Evolutionary conservation across 2,888 invertebrate species (phyloP).

Genomic region (Drosophila koepferae): DNA sequence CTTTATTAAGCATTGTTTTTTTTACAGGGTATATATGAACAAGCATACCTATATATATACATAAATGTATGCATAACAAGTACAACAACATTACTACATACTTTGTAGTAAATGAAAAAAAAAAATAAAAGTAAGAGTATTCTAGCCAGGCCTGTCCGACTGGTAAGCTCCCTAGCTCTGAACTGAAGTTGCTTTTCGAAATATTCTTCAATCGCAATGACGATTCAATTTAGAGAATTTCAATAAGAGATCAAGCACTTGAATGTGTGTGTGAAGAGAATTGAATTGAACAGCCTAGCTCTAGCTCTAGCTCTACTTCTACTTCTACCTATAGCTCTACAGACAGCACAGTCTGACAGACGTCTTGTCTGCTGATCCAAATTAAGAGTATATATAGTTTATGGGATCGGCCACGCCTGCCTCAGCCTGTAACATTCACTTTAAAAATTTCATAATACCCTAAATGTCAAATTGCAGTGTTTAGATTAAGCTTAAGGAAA

Average conservation of each 20-base stretch:
- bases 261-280: no score
- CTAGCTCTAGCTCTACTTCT: no score
- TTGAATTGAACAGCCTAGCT: no score
- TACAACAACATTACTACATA: neutral
- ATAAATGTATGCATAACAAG: neutral
- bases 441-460: neutral
- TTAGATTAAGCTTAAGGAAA: slow-evolving; percentile 30
- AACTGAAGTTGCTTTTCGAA: no score
- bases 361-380: no score
- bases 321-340: no score
- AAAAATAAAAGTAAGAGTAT: neutral
- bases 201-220: no score
- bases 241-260: no score
- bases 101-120: neutral
- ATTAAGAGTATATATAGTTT: neutral
- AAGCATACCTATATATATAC: slow-evolving; percentile 6
- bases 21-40: neutral
- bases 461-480: neutral
- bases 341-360: no score
- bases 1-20: no score
- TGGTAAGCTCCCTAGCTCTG: neutral
- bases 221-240: no score
- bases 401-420: neutral
- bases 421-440: neutral
- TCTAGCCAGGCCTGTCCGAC: neutral